Base-by-base conservation (phyloP, 2,888 invertebrate genomes). In the Agrochola macilenta region DNA sequence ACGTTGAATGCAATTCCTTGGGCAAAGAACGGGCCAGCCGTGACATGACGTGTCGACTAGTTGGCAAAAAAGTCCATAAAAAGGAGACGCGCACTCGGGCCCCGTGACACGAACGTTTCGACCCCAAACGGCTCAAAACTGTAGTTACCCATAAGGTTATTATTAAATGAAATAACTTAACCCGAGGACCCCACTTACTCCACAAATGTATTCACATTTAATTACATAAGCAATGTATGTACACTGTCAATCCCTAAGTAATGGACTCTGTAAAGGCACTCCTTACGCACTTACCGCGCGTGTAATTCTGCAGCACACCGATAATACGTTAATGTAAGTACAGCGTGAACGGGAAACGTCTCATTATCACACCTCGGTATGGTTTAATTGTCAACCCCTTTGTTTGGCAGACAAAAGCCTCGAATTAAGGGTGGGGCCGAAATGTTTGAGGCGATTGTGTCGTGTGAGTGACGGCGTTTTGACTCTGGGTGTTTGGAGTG, bases 351-450 rank as follows among this genome's bases (percentile, higher is more conserved):
- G 78, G 84, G 86, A 89, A 88, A 78, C 83, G 76, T 88, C 91
- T 92, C 91, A 91, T 92, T 92, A 92, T 87, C 86, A 87, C 89
- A 87, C 86, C 85, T 84, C 84, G 71, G 87, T 78, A 79, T 89
- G 88, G 79, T 89, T 91, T 92, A 91, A 92, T 92, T 92, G 90
- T 90, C 85, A 87, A 81, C 69, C 43, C 79, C 84, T 85, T 90
- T 92, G 91, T 91, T 90, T 87, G 66, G 69, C 57, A 87, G 84
- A 92, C 90, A 92, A 92, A 90, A 88, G 90, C 76, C 64, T 76
- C 57, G 61, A 86, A 86, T 81, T 84, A 79, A 86, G 78, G 78
- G 68, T n/a, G 75, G 61, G 75, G 78, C 86, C 84, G 70, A 86
- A 89, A 87, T 87, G 83, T 89, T 89, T 87, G 81, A 83, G 8